Conservation (phyloP, 1,140 invertebrate genomes). For the Panagrolaimus sp. region DNA sequence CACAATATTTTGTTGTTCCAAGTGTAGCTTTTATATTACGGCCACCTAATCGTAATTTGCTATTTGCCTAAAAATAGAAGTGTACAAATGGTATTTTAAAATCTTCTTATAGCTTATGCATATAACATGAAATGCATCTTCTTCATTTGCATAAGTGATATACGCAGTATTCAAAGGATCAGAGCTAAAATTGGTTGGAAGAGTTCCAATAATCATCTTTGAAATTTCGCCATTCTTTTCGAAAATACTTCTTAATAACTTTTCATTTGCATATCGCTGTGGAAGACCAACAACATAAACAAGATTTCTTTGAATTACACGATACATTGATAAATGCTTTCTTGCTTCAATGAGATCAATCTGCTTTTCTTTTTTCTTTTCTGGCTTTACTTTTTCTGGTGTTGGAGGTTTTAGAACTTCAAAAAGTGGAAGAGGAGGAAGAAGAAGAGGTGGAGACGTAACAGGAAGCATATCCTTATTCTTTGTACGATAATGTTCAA, state of each 20-base stretch:
- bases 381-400: neutral
- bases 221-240: slow-evolving; percentile 99
- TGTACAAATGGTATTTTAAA: neutral
- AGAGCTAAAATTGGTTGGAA: slow-evolving; percentile 66
- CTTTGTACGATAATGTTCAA: neutral
- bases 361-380: slow-evolving; percentile 59
- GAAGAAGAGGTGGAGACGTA: too few species aligned
- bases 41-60: slow-evolving; percentile 90
- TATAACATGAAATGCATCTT: slow-evolving; percentile 91
- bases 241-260: slow-evolving; percentile 91
- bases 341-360: slow-evolving; percentile 76
- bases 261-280: slow-evolving; percentile 83
- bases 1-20: slow-evolving; percentile 99
- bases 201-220: slow-evolving; percentile 98
- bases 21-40: slow-evolving; percentile 90
- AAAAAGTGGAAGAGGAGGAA: too few species aligned
- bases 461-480: too few species aligned
- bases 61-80: slow-evolving; percentile 71
- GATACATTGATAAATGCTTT: slow-evolving; percentile 80
- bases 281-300: slow-evolving; percentile 97
- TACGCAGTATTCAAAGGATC: slow-evolving; percentile 67
- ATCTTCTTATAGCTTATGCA: slow-evolving; percentile 27
- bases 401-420: too few species aligned
- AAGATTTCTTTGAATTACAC: slow-evolving; percentile 97
- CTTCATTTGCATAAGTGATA: slow-evolving; percentile 86